Percentiles rank a stretch among this genome's conserved stretches.
Evolutionary conservation across 2,797 vertebrate species (phyloP).

Genomic region (Enoplosus armatus): DNA sequence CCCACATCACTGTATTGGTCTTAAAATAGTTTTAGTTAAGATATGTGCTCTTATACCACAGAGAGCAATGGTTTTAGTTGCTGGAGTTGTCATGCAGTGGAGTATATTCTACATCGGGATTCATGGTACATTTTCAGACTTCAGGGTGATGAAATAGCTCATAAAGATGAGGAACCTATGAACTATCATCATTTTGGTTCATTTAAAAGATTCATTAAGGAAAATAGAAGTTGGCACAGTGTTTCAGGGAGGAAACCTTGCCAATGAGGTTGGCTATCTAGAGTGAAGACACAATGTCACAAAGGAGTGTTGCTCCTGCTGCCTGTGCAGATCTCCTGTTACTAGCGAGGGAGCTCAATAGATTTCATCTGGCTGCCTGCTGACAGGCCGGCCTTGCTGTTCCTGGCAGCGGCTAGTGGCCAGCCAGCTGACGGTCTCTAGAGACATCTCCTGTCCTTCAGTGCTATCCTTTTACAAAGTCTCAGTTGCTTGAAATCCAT

Average conservation of each 20-base stretch:
- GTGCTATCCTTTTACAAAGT: constrained; percentile 79
- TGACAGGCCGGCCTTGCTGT: constrained; percentile 76
- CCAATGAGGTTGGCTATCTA: neutral
- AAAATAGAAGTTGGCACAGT: neutral
- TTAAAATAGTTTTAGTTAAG: neutral
- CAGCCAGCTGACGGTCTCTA: constrained; percentile 63
- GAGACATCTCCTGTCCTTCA: constrained; percentile 72
- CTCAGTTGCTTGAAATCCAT: constrained; percentile 76
- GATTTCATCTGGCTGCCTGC: constrained; percentile 73
- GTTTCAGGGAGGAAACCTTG: neutral
- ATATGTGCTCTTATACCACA: neutral
- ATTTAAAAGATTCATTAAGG: neutral
- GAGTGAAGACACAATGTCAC: constrained; percentile 51
- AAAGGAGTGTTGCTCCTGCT: constrained; percentile 49
- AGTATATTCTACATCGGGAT: neutral
- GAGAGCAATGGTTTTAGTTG: neutral
- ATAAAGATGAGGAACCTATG: neutral
- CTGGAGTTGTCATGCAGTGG: no score
- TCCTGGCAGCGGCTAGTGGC: constrained; percentile 73
- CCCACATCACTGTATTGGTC: neutral
- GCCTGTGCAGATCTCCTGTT: constrained; percentile 69
- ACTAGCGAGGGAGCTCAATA: constrained; percentile 53
- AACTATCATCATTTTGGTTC: neutral
- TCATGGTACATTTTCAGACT: neutral
- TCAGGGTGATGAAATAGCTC: neutral